Percentiles rank a stretch among this genome's conserved stretches.
Conservation (phyloP, 1,140 invertebrate species). For the Metopolophium dirhodum region DNA sequence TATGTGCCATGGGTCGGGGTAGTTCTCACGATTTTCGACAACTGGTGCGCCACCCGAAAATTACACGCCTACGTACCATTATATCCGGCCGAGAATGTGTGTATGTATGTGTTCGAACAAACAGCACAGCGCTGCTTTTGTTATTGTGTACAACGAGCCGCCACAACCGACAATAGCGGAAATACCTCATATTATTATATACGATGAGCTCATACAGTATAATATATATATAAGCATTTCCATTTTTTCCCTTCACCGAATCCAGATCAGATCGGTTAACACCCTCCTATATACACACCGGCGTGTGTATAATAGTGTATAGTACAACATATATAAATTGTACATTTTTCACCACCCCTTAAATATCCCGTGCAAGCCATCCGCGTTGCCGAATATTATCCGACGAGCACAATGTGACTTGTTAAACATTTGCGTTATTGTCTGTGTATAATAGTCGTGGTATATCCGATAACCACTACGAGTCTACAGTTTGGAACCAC, state of each 20-base stretch:
- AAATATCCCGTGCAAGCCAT: neutral
- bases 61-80: neutral
- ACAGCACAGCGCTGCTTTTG: neutral
- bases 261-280: neutral
- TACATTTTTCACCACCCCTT: neutral
- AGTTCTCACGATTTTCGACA: neutral
- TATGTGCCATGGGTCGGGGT: neutral
- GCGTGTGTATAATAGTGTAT: neutral
- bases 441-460: neutral
- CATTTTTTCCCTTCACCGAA: neutral
- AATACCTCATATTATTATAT: constrained; percentile 8
- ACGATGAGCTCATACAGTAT: neutral
- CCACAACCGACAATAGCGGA: constrained; percentile 11
- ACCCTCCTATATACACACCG: neutral
- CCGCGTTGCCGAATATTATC: neutral
- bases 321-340: neutral
- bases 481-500: neutral
- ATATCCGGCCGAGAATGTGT: neutral
- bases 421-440: neutral
- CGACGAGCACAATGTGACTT: constrained; percentile 4
- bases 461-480: neutral
- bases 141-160: neutral
- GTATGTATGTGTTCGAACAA: neutral
- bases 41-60: neutral
- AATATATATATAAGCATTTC: constrained; percentile 7